A percentile compares a stretch with the other conserved stretches of the same genome.
phyloP scores from a whole-genome alignment of 2,113 vertebrate genomes.

The Chlorocebus sabaeus region DNA sequence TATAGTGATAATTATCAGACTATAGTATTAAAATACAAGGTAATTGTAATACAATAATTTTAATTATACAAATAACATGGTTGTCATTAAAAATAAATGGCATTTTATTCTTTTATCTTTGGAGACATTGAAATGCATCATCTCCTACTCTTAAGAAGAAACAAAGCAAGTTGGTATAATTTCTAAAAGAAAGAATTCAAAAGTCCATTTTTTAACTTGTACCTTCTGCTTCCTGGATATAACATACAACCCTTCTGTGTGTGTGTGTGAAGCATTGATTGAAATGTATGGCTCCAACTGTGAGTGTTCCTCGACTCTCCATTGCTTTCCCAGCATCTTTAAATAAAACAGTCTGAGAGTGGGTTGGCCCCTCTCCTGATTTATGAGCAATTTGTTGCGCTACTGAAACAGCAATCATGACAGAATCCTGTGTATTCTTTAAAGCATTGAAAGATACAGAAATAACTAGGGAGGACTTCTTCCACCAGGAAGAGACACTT shows the following conservation, averaged over 20 bases:
- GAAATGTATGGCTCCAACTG: neutral
- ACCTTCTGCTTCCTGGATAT: neutral
- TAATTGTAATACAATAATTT: constrained; percentile 29
- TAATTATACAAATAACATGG: constrained; percentile 3
- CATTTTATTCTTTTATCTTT: constrained; percentile 37
- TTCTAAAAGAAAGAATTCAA: constrained; percentile 34
- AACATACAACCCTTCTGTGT: neutral
- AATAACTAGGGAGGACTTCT: neutral
- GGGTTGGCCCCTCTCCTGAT: neutral
- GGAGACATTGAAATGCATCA: neutral
- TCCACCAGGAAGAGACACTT: neutral
- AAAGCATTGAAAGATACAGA: neutral
- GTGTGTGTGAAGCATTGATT: neutral
- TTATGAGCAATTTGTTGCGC: neutral
- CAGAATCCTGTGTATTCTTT: neutral
- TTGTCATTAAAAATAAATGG: constrained; percentile 21
- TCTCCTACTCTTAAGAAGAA: neutral
- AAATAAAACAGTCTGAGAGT: neutral
- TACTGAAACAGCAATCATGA: neutral
- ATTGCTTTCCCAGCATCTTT: neutral
- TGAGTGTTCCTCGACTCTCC: neutral
- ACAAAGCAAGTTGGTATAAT: neutral
- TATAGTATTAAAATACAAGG: constrained; percentile 12
- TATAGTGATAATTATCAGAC: neutral
- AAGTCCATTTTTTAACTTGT: neutral